Conservation (phyloP, 2,113 vertebrate genomes). For the Menura novaehollandiae region DNA sequence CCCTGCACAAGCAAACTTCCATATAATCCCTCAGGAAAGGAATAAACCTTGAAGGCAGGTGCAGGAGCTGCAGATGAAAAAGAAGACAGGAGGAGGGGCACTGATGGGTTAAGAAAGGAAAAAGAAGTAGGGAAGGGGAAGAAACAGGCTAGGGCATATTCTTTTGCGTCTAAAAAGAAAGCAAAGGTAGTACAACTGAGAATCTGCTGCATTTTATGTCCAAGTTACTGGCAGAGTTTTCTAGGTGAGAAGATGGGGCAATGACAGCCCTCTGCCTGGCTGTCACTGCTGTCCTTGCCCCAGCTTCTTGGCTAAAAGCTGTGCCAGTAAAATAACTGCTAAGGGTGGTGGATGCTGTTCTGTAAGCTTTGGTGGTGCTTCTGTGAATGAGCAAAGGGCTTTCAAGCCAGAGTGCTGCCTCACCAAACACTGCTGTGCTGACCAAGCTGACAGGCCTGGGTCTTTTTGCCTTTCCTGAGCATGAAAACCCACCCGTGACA, state of each 20-base stretch:
- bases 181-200: not conserved
- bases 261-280: not conserved
- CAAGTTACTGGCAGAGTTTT: not conserved
- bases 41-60: slow-evolving; percentile 9
- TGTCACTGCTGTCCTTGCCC: not conserved
- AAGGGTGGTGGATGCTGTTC: not conserved
- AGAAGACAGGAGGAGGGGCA: not conserved
- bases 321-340: not conserved
- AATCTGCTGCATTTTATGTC: not conserved
- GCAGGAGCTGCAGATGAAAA: not conserved
- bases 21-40: not conserved
- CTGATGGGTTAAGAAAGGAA: not conserved
- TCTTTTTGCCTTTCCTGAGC: not conserved
- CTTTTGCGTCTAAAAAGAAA: not conserved
- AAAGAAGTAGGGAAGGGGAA: not conserved
- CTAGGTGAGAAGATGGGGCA: not conserved
- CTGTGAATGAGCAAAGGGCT: not conserved
- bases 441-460: not conserved
- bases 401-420: not conserved
- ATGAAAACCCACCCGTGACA: not conserved
- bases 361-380: not conserved
- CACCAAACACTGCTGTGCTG: accelerated
- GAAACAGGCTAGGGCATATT: not conserved
- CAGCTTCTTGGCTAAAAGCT: not conserved
- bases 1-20: slow-evolving; percentile 25